Conservation (phyloP, 1,140 invertebrate genomes). For the Macrobrachium rosenbergii region DNA sequence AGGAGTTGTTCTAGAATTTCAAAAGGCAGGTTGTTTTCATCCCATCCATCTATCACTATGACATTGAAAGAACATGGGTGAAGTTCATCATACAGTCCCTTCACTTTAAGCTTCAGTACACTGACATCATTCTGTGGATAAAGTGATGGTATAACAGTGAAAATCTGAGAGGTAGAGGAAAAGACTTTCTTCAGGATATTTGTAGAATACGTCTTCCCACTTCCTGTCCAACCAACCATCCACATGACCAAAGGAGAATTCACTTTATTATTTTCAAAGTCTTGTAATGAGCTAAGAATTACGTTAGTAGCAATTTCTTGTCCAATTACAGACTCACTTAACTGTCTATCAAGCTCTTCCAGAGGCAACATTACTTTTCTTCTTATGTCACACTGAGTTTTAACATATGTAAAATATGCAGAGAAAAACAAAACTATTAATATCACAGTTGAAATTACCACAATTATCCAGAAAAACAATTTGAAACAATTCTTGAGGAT, state of each 20-base stretch:
- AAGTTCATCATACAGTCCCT: not conserved
- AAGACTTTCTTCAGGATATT: constrained; percentile 3
- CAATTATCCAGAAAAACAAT: not conserved
- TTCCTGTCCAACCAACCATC: constrained; percentile 27
- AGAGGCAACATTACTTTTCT: not conserved
- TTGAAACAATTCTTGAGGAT: not conserved
- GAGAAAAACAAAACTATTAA: not conserved
- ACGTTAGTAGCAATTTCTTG: constrained; percentile 21
- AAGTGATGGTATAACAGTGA: not conserved
- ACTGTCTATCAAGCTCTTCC: not conserved
- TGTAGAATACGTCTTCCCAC: constrained; percentile 12
- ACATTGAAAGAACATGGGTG: constrained; percentile 14
- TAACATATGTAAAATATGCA: not conserved
- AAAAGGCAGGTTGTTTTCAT: constrained; percentile 7
- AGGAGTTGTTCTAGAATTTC: not conserved
- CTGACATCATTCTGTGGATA: not conserved
- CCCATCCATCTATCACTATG: constrained; percentile 18
- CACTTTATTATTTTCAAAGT: not conserved
- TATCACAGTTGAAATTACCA: not conserved
- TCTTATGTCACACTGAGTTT: not conserved
- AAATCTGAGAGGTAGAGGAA: not conserved
- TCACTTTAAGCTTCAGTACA: not conserved
- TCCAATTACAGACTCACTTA: not conserved
- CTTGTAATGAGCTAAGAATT: not conserved
- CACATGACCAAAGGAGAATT: not conserved